Evolutionary conservation across 1,140 invertebrate species (phyloP), one percentile per base, ranked within the genome.

Genomic region (Aphidius ervi): DNA sequence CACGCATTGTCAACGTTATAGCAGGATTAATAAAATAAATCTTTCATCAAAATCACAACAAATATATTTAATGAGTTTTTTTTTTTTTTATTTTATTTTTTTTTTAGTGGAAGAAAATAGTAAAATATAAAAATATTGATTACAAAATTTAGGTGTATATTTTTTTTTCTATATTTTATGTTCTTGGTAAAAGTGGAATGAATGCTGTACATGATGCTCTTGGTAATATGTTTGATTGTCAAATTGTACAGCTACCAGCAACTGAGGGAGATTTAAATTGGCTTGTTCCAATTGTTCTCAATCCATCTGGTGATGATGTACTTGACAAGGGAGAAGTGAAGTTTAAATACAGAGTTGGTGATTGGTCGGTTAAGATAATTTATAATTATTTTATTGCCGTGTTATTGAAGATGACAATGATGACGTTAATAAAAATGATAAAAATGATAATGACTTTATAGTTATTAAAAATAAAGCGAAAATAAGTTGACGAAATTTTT

Each of bases 181-280:
- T 16, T 16, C 16, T n/a, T n/a, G n/a, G n/a, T n/a, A n/a, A 55
- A 55, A 71, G 58, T 50, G 64, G 67, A 9, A 71, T 70, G 49
- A 52, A 62, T 9, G 68, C 66, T 10, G 72, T 76, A 5, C 71
- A 78, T 50, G 55, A 46, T 5, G 65, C 64, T 5, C 48, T 77
- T n/a, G 53, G 46, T 39, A 65, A 53, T 9, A 73, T 77, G 70
- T 78, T 78, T 55, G 74, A 78, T 59, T 77, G 75, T 39, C 61
- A 66, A 31, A 52, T 76, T 43, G 56, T 71, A 39, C 10, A 60
- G 16, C 31, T 78, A 9, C 47, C 69, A 20, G 64, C 59, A 5
- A 67, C 53, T 4, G 60, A 70, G 6, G 64, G 73, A 6, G 76
- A 78, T 65, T 65, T 77, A 0, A 62, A 60, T 9, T 78, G 76